phyloP scores from a whole-genome alignment of 2,797 vertebrate species.

The Peromyscus attwateri region DNA sequence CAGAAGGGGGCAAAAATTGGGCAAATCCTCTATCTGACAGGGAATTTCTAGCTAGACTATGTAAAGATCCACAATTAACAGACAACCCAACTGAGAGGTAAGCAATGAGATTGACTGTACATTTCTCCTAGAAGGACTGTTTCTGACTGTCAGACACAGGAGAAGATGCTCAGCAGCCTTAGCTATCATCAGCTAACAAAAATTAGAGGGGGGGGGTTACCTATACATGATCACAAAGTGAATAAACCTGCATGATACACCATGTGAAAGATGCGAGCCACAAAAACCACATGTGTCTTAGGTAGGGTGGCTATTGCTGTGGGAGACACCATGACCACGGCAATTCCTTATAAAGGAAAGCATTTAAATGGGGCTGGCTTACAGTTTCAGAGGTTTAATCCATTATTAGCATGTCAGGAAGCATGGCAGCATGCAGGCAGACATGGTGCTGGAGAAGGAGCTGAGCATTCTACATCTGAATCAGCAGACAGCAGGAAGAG shows the following conservation, averaged over 20 bases:
- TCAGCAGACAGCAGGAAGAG: not conserved
- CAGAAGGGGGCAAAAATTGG: not conserved
- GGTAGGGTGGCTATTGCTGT: not conserved
- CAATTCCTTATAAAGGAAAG: not conserved
- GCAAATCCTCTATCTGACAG: not conserved
- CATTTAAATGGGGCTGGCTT: not conserved
- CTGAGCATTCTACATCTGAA: not conserved
- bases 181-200: not conserved
- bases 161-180: slow-evolving; percentile 19
- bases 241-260: not conserved
- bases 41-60: not conserved
- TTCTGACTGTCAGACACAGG: not conserved
- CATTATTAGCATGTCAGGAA: not conserved
- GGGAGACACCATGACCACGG: not conserved
- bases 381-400: not conserved
- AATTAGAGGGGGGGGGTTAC: not conserved
- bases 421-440: not conserved
- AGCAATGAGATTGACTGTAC: not conserved
- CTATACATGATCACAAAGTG: not conserved
- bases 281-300: not conserved
- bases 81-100: not conserved
- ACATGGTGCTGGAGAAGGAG: not conserved
- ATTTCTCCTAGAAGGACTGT: not conserved
- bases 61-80: slow-evolving; percentile 27
- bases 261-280: not conserved